A percentile compares a stretch with the other conserved stretches of the same genome.
Evolutionary conservation across 2,888 invertebrate species (phyloP).

Genomic region (Tetheella fluctuosa): DNA sequence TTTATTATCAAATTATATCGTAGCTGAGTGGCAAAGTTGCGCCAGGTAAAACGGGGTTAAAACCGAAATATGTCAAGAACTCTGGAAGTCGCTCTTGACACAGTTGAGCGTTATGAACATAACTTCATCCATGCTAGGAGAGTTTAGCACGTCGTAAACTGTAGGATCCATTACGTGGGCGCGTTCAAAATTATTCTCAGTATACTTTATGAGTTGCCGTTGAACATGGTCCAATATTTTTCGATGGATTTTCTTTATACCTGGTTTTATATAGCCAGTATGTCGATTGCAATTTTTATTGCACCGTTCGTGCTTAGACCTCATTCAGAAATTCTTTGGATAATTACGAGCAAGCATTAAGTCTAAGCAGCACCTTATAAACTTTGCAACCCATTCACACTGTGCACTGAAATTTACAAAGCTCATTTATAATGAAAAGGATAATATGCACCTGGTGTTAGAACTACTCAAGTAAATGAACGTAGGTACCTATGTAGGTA

Average conservation of each 20-base stretch:
- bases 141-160: constrained; percentile 76
- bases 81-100: constrained; percentile 63
- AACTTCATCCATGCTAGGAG: constrained; percentile 60
- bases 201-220: constrained; percentile 47
- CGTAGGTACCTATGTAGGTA: no score
- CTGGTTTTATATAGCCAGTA: constrained; percentile 29
- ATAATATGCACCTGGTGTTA: not conserved
- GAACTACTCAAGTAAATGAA: no score
- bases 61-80: constrained; percentile 58
- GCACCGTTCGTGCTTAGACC: constrained; percentile 29
- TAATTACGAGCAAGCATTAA: not conserved
- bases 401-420: not conserved
- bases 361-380: constrained; percentile 48
- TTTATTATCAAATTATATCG: constrained; percentile 13
- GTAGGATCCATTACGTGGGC: constrained; percentile 65
- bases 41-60: constrained; percentile 43
- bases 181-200: constrained; percentile 56
- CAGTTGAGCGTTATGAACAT: constrained; percentile 67
- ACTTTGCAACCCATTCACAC: constrained; percentile 34
- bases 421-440: not conserved
- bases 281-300: constrained; percentile 34
- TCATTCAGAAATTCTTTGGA: not conserved
- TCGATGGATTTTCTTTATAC: constrained; percentile 40
- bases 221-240: constrained; percentile 51
- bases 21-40: constrained; percentile 17